Evolutionary conservation across 2,888 invertebrate species (phyloP), one percentile per base, ranked within the genome.

Genomic region (Tipula confusa): DNA sequence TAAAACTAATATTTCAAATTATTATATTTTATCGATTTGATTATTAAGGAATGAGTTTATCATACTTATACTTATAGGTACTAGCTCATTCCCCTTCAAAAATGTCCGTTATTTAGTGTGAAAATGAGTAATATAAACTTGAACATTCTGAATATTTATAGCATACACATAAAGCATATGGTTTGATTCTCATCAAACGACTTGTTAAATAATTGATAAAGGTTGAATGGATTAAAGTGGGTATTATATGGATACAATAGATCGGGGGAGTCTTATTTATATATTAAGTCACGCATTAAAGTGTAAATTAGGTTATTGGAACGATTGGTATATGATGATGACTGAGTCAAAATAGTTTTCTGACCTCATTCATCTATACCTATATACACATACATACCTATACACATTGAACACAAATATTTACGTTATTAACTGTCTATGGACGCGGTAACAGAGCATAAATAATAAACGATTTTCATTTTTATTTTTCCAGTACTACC

Each of bases 351-450:
- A 64, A 24, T 18, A 43, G 43, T 43, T 9, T 18, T 64, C 64
- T 64, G 64, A 64, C 64, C 64, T 64, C 64, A 64, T 64, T 64
- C 64, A 64, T 64, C n/a, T n/a, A n/a, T n/a, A n/a, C n/a, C n/a
- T n/a, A n/a, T n/a, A n/a, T n/a, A n/a, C n/a, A n/a, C n/a, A n/a
- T n/a, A n/a, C n/a, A n/a, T n/a, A n/a, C n/a, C n/a, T n/a, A n/a
- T n/a, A n/a, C n/a, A n/a, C n/a, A n/a, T 64, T 11, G 24, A 64
- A 64, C 18, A 64, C 24, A 64, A 64, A 64, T 64, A 64, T 64
- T 64, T 64, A 64, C 64, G 24, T 9, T n/a, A n/a, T 15, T 43
- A 15, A 43, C 43, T 15, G n/a, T 64, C 9, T 64, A 1, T 64
- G 3, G 18, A 24, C 9, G 64, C 24, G 38, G 9, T 31, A 64